Percentiles rank a stretch among this genome's conserved stretches.
Evolutionary conservation across 1,140 invertebrate genomes (phyloP).

Genomic region (Artemia franciscana): DNA sequence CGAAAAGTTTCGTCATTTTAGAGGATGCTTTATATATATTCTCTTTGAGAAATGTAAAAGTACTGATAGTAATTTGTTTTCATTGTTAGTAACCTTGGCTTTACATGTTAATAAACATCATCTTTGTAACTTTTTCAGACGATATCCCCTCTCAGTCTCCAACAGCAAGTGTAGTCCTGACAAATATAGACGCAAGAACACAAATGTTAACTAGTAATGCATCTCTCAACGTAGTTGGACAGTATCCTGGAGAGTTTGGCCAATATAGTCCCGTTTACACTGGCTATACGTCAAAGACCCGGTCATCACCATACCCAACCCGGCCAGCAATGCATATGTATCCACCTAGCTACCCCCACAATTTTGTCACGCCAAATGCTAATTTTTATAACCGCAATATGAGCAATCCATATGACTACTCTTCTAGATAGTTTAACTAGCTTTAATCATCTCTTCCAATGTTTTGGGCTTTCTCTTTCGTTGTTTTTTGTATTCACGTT

Average conservation of each 20-base stretch:
- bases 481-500: no score
- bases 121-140: not conserved
- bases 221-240: not conserved
- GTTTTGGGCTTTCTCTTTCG: no score
- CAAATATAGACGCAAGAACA: not conserved
- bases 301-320: not conserved
- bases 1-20: not conserved
- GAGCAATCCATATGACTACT: not conserved
- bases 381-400: not conserved
- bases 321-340: not conserved
- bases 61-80: not conserved
- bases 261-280: not conserved
- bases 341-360: not conserved
- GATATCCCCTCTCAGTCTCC: not conserved
- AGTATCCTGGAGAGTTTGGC: not conserved
- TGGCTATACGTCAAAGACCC: not conserved
- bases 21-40: not conserved
- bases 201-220: not conserved
- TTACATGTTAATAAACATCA: not conserved
- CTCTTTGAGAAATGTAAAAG: not conserved
- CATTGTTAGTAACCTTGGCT: not conserved
- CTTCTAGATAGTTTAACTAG: not conserved
- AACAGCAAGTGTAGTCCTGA: not conserved
- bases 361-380: not conserved
- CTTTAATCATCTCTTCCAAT: no score